Percentiles rank a stretch among this genome's conserved stretches.
Conservation (phyloP, 2,888 invertebrate species). For the Eupithecia pulchellata region DNA sequence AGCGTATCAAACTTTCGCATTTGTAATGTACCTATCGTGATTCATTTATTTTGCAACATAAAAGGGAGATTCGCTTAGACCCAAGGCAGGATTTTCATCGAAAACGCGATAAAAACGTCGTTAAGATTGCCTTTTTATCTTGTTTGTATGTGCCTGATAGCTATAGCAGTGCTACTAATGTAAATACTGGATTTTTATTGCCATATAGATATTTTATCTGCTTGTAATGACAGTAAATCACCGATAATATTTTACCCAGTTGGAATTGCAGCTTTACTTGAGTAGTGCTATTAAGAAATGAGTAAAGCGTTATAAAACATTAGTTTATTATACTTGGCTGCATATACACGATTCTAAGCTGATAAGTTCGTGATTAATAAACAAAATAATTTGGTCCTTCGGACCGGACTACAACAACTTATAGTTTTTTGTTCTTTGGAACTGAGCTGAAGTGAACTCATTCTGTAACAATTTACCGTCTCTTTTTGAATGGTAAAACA, state of each 20-base stretch:
- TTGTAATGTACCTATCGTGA: not conserved
- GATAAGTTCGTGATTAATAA: conserved; percentile 5
- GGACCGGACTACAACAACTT: conserved; percentile 1
- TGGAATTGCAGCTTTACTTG: conserved; percentile 36
- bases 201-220: conserved; percentile 61
- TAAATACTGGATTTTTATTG: conserved; percentile 73
- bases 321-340: conserved; percentile 7
- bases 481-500: not conserved
- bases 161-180: conserved; percentile 64
- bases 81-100: conserved; percentile 56
- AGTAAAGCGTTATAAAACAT: conserved; percentile 10
- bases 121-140: conserved; percentile 79
- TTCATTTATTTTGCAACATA: conserved; percentile 37
- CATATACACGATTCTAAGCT: not conserved
- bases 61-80: conserved; percentile 38
- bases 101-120: conserved; percentile 73
- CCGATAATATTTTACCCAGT: conserved; percentile 49
- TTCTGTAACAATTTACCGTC: not conserved
- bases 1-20: not conserved
- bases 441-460: not conserved
- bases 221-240: conserved; percentile 56
- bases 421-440: not conserved
- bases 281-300: conserved; percentile 10
- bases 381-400: conserved; percentile 14
- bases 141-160: conserved; percentile 67